Evolutionary conservation across 2,113 vertebrate genomes (phyloP).

Genomic region (Petroica traversi): DNA sequence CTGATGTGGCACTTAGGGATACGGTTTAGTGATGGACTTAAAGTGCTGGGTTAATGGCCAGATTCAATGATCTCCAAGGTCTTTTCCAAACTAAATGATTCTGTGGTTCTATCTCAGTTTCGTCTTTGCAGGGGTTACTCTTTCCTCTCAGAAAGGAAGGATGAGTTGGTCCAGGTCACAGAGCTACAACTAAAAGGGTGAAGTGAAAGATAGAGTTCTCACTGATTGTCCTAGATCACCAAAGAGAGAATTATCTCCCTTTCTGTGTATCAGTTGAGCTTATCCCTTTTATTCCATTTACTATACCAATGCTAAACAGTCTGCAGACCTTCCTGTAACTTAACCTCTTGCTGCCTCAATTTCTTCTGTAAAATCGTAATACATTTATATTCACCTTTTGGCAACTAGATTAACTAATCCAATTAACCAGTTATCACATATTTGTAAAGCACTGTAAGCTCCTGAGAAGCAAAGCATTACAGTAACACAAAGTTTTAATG

Average conservation of each 20-base stretch:
- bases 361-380: neutral
- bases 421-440: neutral
- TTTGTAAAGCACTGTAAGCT: neutral
- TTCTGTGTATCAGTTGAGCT: neutral
- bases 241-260: neutral
- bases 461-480: neutral
- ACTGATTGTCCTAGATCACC: neutral
- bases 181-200: neutral
- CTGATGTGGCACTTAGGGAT: neutral
- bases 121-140: neutral
- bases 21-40: neutral
- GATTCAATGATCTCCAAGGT: neutral
- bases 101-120: neutral
- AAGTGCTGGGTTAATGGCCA: neutral
- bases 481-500: constrained; percentile 2
- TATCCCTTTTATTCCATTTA: neutral
- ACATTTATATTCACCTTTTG: neutral
- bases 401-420: neutral
- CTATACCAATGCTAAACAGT: neutral
- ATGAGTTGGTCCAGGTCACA: neutral
- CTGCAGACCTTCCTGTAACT: neutral
- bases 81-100: neutral
- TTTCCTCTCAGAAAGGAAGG: neutral
- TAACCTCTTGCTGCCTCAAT: neutral
- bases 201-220: neutral